A percentile compares a stretch with the other conserved stretches of the same genome.
Evolutionary conservation across 2,113 vertebrate species (phyloP).

Genomic region (Ardeotis arabs): DNA sequence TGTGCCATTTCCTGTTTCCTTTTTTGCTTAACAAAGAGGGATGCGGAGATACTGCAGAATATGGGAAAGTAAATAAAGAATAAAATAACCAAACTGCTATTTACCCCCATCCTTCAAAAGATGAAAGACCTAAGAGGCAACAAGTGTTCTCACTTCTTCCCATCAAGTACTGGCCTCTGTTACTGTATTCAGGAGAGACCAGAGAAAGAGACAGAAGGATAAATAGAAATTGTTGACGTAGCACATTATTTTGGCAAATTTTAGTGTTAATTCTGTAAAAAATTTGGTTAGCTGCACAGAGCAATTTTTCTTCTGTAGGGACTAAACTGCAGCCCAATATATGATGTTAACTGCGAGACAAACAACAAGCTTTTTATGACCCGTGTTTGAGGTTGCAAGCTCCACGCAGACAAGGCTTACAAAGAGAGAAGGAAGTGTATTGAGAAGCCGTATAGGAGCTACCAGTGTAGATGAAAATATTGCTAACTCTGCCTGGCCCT

Average conservation of each 20-base stretch:
- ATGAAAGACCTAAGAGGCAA: background rate
- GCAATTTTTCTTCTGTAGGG: background rate
- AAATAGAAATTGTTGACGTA: background rate
- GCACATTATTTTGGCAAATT: background rate
- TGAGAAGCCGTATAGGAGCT: background rate
- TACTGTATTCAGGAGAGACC: background rate
- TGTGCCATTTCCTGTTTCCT: background rate
- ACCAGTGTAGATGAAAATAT: background rate
- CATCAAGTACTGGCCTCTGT: accelerated
- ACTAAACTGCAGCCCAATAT: background rate
- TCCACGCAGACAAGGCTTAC: background rate
- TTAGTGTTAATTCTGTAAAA: background rate
- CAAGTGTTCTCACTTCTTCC: background rate
- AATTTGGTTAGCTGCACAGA: background rate
- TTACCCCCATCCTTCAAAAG: background rate
- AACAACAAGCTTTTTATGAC: background rate
- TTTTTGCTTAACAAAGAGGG: background rate
- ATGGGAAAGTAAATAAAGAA: background rate
- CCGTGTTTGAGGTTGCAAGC: background rate
- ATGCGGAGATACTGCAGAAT: background rate
- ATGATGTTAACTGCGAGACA: background rate
- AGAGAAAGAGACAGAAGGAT: background rate
- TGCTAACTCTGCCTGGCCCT: background rate
- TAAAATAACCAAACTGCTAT: background rate
- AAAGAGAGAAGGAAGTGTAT: background rate